Evolutionary conservation across 2,888 invertebrate genomes (phyloP), one percentile per base, ranked within the genome.

Genomic region (Trichogramma evanescens): DNA sequence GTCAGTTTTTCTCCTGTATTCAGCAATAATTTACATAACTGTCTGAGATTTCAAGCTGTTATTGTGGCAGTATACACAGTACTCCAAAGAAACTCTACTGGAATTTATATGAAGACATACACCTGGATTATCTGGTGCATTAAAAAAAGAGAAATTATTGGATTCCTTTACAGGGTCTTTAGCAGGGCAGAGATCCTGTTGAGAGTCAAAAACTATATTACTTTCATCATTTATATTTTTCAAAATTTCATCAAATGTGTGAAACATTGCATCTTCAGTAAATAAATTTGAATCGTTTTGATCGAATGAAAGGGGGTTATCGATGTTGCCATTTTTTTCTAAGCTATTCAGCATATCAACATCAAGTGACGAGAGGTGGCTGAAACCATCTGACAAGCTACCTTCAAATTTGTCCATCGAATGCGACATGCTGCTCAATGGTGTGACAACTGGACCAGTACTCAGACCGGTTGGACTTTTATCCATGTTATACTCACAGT

Each of bases 31-130:
- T 26, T 26, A 26, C 26, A 26, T 26, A 26, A 26, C 26, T 26
- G 26, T 26, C 26, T 26, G 26, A 51, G n/a, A 41, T 41, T 58
- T 43, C 44, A 70, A 63, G 56, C 70, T 74, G 63, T 80, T 83
- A 59, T 80, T 79, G 68, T 82, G 82, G 67, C 84, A 86, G 42
- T 74, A 75, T 2, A 82, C 74, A 70, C 85, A 86, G 69, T 82
- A 83, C 69, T 84, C 84, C 62, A 84, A 70, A 0, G 84, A 84
- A 44, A 84, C 79, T 69, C 78, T 79, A 52, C 81, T 80, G 48
- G 81, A 80, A 61, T 82, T 81, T 10, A 84, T 80, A 68, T 85
- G 84, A 9, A 85, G 73, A 69, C 84, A 85, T 13, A 85, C 84
- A 54, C 84, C 83, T 42, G 79, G 77, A 66, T 79, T 78, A 9